These are phyloP conservation scores for Ectropis grisescens DNA, from an alignment of 1,140 invertebrate species.

Conservation along the genomic window DNA sequence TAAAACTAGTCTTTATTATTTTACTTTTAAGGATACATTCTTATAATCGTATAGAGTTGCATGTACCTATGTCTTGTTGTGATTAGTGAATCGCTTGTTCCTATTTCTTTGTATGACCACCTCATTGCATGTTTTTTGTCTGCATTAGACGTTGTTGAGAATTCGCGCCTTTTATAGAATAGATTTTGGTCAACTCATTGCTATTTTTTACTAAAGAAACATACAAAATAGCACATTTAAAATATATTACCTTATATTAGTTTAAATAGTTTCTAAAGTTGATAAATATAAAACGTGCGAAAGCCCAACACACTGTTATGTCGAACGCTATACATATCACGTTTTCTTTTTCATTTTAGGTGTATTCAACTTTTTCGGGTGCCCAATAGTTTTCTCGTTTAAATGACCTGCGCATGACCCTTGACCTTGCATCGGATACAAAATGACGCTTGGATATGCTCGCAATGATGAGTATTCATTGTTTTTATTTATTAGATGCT, in stretches of 20 bases:
- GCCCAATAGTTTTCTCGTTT: constrained; percentile 70
- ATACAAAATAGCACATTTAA: too few species aligned
- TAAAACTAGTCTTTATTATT: not conserved
- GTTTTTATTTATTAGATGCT: constrained; percentile 53
- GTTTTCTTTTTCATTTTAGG: constrained; percentile 68
- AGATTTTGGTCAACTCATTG: too few species aligned
- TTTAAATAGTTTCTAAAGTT: too few species aligned
- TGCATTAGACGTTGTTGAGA: constrained; percentile 12
- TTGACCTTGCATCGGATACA: constrained; percentile 29
- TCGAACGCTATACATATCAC: constrained; percentile 50
- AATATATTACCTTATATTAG: too few species aligned
- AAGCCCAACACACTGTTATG: too few species aligned
- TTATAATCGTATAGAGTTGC: not conserved
- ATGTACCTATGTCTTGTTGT: too few species aligned
- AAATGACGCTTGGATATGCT: constrained; percentile 61
- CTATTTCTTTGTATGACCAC: constrained; percentile 33
- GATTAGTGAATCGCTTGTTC: constrained; percentile 20
- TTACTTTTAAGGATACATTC: not conserved
- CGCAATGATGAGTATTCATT: constrained; percentile 66
- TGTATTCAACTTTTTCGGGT: constrained; percentile 71
- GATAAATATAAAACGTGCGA: too few species aligned
- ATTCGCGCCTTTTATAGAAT: constrained; percentile 8
- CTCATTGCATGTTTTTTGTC: constrained; percentile 45
- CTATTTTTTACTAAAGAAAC: too few species aligned
- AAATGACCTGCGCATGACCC: constrained; percentile 59